Conservation (phyloP, 2,113 vertebrate genomes). For the Willisornis vidua region DNA sequence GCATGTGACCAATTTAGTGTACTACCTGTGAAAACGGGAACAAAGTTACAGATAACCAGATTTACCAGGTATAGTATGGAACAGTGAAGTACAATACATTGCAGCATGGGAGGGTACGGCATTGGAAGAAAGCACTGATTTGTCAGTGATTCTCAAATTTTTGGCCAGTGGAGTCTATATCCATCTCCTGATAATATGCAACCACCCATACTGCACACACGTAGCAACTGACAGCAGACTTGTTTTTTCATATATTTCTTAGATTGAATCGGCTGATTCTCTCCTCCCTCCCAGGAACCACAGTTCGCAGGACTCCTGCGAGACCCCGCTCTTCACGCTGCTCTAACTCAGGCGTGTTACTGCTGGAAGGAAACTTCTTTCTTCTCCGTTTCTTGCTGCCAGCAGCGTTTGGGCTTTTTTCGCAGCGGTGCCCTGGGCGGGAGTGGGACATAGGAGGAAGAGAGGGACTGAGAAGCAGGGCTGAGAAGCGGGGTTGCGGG, state of each 20-base stretch:
- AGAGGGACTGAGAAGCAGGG: background rate
- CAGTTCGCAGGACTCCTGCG: background rate
- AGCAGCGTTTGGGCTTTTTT: background rate
- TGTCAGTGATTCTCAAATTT: background rate
- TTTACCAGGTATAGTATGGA: background rate
- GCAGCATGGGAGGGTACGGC: background rate
- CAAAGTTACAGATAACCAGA: background rate
- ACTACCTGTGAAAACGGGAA: background rate
- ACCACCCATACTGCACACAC: background rate
- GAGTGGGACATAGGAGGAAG: background rate
- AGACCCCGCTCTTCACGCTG: background rate
- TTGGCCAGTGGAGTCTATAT: background rate
- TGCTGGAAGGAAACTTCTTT: background rate
- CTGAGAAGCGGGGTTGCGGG: background rate
- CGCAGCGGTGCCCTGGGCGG: background rate
- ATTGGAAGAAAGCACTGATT: background rate
- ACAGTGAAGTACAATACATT: rapidly evolving
- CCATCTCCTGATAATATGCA: background rate
- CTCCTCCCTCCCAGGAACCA: background rate
- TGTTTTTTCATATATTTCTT: background rate
- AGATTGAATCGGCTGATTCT: background rate
- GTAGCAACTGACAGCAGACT: background rate
- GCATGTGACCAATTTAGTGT: too few relatives aligned
- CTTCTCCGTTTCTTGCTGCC: background rate
- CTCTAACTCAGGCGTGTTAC: background rate